Base-by-base conservation (phyloP, 2,888 invertebrate genomes). In the Germaria angustata region DNA sequence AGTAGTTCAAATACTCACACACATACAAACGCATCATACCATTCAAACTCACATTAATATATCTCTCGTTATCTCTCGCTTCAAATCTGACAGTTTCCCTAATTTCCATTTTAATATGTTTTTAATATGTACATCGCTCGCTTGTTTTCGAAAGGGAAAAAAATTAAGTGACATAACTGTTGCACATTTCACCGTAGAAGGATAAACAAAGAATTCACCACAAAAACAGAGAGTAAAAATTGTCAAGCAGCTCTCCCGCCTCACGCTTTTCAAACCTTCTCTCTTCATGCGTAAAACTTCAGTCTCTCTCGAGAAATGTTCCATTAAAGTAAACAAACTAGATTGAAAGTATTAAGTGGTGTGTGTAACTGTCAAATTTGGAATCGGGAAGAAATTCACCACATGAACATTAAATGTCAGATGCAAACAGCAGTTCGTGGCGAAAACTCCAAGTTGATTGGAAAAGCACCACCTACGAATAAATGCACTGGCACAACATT, bases 111-210 rank as follows among this genome's bases (percentile, higher is more conserved):
- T 79, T 53, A 82, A 82, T 82, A 66, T 63, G 28, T 53, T 79
- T 79, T 75, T 76, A 79, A 79, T 82, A 71, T 66, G 59, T 59
- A 76, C 71, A 71, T 39, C 20, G 51, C 72, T 75, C 61, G 15
- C 17, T n/a, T n/a, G n/a, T 39, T 46, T 39, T 9, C 22, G 44
- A 55, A 32, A 20, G 13, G 36, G 4, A 39, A 57, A 66, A 81
- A 46, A 66, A 55, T 61, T 46, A 75, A 79, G 71, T 82, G 79
- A 82, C 75, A 82, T 82, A 82, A 82, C 82, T 82, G 82, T 82
- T 82, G 82, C 82, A 82, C 79, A 82, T 82, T 82, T 71, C 15
- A 59, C 75, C 41, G n/a, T 46, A 46, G 65, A 79, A 71, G 59
- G 44, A 71, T 69, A 79, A 66, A 61, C 41, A 66, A 65, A 15